Evolutionary conservation across 1,140 invertebrate genomes (phyloP), one percentile per base, ranked within the genome.

Genomic region (Brachionus calyciflorus): DNA sequence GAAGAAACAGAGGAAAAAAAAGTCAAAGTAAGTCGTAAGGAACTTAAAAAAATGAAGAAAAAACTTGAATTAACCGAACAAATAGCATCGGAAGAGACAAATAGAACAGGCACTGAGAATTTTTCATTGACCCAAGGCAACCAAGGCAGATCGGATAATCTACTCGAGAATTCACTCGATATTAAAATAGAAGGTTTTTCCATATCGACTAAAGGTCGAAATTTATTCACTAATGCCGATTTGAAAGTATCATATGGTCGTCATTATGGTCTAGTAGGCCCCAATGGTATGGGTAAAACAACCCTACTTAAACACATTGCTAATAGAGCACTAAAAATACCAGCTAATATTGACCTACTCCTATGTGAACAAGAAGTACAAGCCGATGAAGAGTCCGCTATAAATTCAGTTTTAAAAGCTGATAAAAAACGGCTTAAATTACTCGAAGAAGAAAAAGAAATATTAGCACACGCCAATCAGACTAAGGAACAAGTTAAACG

Each of bases 321-420:
- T 6, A 90, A 90, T 68, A 87, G 93, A 81, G 90, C 90, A 4
- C 91, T 99, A 79, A 90, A 90, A 69, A 94, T 99, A 81, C 97
- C 97, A 1, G 91, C 93, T 0, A 93, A 92, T 80, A 99, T 99
- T 79, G 97, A 99, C 87, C 92, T 99, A 77, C 86, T 99, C 55
- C 91, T 97, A 79, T 99, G 97, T 84, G 97, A 99, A 87, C 97
- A 99, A 88, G 96, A 98, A 88, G 95, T 98, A 30, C 89, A 93
- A 0, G 94, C 94, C 12, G 94, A 97, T 84, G 90, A 93, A 78
- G 91, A 90, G 5, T 90, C 92, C 6, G 93, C 96, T 44, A 93
- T 98, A 10, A 90, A 96, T 80, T 91, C 92, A 10, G 92, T 99
- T 5, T 83, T 99, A 0, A 93, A 92, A 78, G 92, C 94, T 0